These are phyloP conservation scores for Crotalus horridus DNA, from an alignment of 2,113 vertebrate genomes.

Conservation along the genomic window DNA sequence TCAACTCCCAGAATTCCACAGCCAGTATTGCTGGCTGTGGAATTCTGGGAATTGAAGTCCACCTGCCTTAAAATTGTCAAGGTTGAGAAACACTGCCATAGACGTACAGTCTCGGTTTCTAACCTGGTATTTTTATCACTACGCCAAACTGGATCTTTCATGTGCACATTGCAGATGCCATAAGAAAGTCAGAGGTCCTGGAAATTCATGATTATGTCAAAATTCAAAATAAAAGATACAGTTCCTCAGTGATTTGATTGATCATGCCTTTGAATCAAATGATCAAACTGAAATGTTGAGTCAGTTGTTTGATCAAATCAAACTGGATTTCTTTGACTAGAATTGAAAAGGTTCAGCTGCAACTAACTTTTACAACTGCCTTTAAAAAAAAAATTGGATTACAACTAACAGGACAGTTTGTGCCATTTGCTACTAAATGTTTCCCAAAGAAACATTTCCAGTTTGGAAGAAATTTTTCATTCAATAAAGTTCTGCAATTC, in stretches of 20 bases:
- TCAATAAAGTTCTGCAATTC: neutral
- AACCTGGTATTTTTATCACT: neutral
- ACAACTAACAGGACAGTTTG: neutral
- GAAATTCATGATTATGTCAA: neutral
- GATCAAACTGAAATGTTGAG: neutral
- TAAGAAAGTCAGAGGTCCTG: neutral
- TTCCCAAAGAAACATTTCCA: constrained; percentile 12
- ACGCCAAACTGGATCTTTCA: neutral
- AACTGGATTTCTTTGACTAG: neutral
- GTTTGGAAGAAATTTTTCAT: constrained; percentile 10
- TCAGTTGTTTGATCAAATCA: neutral
- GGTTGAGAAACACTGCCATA: too few relatives aligned
- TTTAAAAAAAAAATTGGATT: neutral
- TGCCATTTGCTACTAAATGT: constrained; percentile 11
- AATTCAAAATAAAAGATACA: neutral
- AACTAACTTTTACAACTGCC: neutral
- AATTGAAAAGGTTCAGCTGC: neutral
- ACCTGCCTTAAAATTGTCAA: too few relatives aligned
- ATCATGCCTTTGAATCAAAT: neutral
- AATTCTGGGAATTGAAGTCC: too few relatives aligned
- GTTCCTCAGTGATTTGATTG: neutral
- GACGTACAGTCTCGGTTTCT: neutral
- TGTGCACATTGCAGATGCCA: neutral
- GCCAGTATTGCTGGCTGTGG: too few relatives aligned
- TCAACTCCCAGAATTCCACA: too few relatives aligned